Evolutionary conservation across 2,888 invertebrate species (phyloP), one percentile per base, ranked within the genome.

Genomic region (Calameuta filiformis): DNA sequence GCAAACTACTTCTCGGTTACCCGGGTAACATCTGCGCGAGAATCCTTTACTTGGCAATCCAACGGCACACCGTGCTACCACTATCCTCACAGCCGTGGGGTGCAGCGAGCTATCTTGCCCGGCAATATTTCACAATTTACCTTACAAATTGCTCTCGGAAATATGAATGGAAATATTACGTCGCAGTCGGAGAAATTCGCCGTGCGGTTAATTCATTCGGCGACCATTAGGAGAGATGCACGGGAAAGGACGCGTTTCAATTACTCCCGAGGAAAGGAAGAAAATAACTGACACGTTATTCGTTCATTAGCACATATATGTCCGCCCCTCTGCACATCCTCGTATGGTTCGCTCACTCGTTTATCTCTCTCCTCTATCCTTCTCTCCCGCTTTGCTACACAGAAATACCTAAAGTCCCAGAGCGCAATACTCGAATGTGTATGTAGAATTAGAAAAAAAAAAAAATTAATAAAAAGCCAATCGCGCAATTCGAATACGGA

Each of bases 1-100:
- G 87, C 86, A 86, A 86, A 86, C 84, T 84, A 83, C 80, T 82
- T 81, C 83, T 82, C 82, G 83, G 81, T 85, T 84, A 82, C 83
- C 82, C 79, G 68, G 81, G 85, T 82, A 86, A 85, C 87, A 88
- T 87, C 88, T 87, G 86, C 35, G 74, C 77, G 79, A 56, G 79
- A 82, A 84, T 85, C 85, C 85, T 83, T 82, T 81, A 81, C 81
- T 77, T 77, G 73, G 76, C 71, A 75, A 76, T 71, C 71, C 71
- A 31, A 71, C 33, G 34, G 33, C 71, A 23, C 71, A 34, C 33
- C 74, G 23, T 74, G 30, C 37, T n/a, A 35, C 74, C 74, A 30
- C 74, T 35, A 74, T 33, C 37, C 74, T 15, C 35, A 35, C 11
- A 35, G 71, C 71, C 71, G 56, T 56, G 30, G 71, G 68, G 68